A percentile compares a stretch with the other conserved stretches of the same genome.
Evolutionary conservation across 2,113 vertebrate species (phyloP).

Genomic region (Hippopotamus amphibius): DNA sequence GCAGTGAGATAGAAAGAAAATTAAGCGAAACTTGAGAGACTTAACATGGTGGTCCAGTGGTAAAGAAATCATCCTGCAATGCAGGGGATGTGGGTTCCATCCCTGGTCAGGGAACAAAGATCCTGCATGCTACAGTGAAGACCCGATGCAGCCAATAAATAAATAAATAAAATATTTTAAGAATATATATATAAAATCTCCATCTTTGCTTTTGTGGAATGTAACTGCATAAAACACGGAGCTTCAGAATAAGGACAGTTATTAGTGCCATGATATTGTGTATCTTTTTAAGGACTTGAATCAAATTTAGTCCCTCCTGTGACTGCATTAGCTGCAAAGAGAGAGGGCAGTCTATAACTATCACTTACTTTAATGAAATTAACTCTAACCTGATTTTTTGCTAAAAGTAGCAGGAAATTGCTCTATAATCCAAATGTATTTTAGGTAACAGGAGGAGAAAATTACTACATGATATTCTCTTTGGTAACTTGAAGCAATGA

Average conservation of each 20-base stretch:
- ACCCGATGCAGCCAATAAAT: too few relatives aligned
- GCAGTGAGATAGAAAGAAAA: neutral
- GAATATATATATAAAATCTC: neutral
- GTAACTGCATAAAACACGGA: conserved; percentile 47
- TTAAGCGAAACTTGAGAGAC: too few relatives aligned
- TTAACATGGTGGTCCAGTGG: too few relatives aligned
- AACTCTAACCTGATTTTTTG: conserved; percentile 72
- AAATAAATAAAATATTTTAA: too few relatives aligned
- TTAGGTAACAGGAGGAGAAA: conserved; percentile 70
- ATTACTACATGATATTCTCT: conserved; percentile 68
- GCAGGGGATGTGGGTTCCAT: too few relatives aligned
- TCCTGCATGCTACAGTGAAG: too few relatives aligned
- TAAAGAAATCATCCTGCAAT: too few relatives aligned
- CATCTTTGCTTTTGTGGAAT: neutral
- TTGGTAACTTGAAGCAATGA: conserved; percentile 67
- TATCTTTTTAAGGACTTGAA: conserved; percentile 17
- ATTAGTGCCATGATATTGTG: conserved; percentile 19
- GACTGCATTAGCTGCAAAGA: conserved; percentile 51
- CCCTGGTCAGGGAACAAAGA: too few relatives aligned
- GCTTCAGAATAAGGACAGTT: neutral
- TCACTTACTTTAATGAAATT: conserved; percentile 79
- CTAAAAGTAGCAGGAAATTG: conserved; percentile 75
- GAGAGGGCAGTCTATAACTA: conserved; percentile 61
- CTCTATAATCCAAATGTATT: conserved; percentile 72
- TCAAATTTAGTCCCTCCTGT: conserved; percentile 62